These are phyloP conservation scores for Ophion slaviceki DNA, from an alignment of 2,888 invertebrate species.

Conservation along the genomic window DNA sequence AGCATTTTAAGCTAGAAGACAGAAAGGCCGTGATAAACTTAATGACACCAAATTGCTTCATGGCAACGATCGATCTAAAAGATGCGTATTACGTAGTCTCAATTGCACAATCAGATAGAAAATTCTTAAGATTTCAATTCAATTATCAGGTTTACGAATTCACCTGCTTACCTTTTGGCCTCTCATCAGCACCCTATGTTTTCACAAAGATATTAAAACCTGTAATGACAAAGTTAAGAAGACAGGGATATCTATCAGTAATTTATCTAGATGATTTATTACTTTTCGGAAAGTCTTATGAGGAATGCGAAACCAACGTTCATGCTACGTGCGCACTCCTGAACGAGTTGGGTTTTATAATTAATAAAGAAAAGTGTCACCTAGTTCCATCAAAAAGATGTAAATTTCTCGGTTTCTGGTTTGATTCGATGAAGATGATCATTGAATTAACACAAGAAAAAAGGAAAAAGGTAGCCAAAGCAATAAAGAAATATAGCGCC, in stretches of 20 bases:
- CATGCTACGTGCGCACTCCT: not conserved
- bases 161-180: slow-evolving; percentile 7
- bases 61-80: not conserved
- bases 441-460: slow-evolving; percentile 50
- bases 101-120: not conserved
- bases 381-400: not conserved
- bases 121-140: slow-evolving; percentile 1
- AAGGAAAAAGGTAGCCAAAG: slow-evolving; percentile 21
- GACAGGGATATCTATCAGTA: slow-evolving; percentile 14
- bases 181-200: not conserved
- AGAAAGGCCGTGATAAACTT: not conserved
- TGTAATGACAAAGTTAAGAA: not conserved
- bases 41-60: not conserved
- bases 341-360: not conserved
- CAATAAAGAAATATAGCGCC: slow-evolving; percentile 20
- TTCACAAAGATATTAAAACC: slow-evolving; percentile 9
- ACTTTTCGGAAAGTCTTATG: slow-evolving; percentile 27
- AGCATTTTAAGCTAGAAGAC: slow-evolving; percentile 10
- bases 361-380: not conserved
- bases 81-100: slow-evolving; percentile 10
- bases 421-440: not conserved
- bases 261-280: slow-evolving; percentile 23
- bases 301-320: slow-evolving; percentile 11
- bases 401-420: slow-evolving; percentile 3
- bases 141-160: not conserved